A percentile compares a stretch with the other conserved stretches of the same genome.
Evolutionary conservation across 2,797 vertebrate genomes (phyloP).

Genomic region (Menidia menidia): DNA sequence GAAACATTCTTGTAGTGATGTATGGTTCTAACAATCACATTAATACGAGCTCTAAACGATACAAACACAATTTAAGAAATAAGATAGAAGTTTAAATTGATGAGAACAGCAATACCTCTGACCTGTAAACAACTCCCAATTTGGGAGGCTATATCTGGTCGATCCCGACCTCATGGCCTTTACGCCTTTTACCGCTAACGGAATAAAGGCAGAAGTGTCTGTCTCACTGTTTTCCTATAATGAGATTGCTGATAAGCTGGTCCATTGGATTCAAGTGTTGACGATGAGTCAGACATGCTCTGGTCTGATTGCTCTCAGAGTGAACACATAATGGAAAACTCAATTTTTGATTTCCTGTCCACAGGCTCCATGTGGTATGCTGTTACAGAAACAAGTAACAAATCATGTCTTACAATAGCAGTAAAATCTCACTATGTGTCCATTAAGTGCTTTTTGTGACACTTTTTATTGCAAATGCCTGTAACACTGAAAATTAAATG

Average conservation of each 20-base stretch:
- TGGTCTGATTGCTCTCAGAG: constrained; percentile 51
- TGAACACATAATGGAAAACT: constrained; percentile 36
- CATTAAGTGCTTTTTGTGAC: neutral
- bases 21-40: no score
- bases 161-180: constrained; percentile 20
- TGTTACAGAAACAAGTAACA: constrained; percentile 17
- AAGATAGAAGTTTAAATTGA: neutral
- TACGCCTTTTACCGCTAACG: neutral
- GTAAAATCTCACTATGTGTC: neutral
- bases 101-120: neutral
- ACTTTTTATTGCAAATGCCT: neutral
- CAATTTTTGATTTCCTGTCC: constrained; percentile 43
- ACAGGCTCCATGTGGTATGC: constrained; percentile 25
- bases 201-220: constrained; percentile 2
- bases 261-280: constrained; percentile 49
- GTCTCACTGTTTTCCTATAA: constrained; percentile 37
- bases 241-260: constrained; percentile 46
- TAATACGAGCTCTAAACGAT: no score
- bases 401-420: neutral
- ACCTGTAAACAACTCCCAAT: neutral
- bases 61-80: no score
- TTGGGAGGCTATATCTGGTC: neutral
- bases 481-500: neutral
- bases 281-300: constrained; percentile 50
- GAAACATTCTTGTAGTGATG: no score